phyloP scores from a whole-genome alignment of 2,888 invertebrate species.

The Desoria tigrina region DNA sequence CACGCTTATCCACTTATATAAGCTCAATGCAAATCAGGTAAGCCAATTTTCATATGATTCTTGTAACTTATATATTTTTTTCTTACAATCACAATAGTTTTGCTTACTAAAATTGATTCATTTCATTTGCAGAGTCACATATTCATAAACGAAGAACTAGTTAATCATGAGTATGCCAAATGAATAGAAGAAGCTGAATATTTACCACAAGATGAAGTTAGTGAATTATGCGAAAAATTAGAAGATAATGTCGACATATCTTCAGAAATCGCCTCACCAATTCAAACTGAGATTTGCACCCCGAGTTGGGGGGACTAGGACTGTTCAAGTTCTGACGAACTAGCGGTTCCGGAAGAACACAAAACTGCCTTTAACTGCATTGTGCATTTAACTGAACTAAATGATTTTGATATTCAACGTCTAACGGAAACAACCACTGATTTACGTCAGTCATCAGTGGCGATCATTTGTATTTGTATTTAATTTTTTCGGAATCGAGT shows the following conservation, averaged over 20 bases:
- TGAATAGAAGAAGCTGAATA: constrained; percentile 61
- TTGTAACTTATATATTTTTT: too few species aligned
- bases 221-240: too few species aligned
- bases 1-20: constrained; percentile 81
- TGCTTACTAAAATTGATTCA: too few species aligned
- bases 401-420: too few species aligned
- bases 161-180: constrained; percentile 78
- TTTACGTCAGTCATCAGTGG: too few species aligned
- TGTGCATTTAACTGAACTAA: too few species aligned
- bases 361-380: too few species aligned
- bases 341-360: neutral
- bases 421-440: too few species aligned
- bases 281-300: neutral
- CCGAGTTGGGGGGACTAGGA: constrained; percentile 8
- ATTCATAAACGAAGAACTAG: constrained; percentile 80
- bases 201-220: constrained; percentile 2
- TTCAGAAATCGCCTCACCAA: neutral
- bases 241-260: neutral
- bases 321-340: neutral
- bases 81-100: too few species aligned
- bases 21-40: constrained; percentile 72
- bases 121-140: constrained; percentile 45
- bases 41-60: too few species aligned
- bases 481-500: too few species aligned
- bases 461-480: too few species aligned